Base-by-base conservation (phyloP, 2,797 vertebrate genomes). In the Propithecus perrieri region DNA sequence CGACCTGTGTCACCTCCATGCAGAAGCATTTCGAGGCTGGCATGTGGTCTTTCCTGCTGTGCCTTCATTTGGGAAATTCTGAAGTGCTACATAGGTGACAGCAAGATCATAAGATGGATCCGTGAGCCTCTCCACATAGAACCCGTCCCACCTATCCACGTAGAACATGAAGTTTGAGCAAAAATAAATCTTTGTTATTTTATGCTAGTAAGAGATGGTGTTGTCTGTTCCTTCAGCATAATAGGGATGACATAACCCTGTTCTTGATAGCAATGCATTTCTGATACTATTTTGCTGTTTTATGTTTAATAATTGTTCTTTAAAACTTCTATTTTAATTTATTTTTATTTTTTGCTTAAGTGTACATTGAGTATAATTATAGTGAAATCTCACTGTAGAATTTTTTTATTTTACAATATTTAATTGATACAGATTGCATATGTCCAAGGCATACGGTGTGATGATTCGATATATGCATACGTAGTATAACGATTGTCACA, bases 61-160 rank as follows among this genome's bases (percentile, higher is more conserved):
- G 0, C 75, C 53, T n/a, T n/a, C 63, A 20, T 26, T 2, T 17
- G 53, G 48, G 48, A 35, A 59, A 30, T 28, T 6, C 53, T 7
- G 6, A 71, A 30, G 59, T 0, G 0, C 11, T 17, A 0, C 0
- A 13, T 14, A 2, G 33, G 33, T 5, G 1, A 33, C 0, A 22
- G 13, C 18, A 41, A 15, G 28, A 20, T 38, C 48, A 1, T 12
- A 26, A 17, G 7, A 1, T 11, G 61, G 50, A 4, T 43, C 30
- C 12, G 4, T 17, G 48, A 30, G 38, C 46, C 53, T 10, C 1
- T 10, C 55, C 55, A 10, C 55, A 3, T 24, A 26, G 55, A 26
- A 57, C 55, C 55, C 10, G 55, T 28, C 57, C 57, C 24, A 28
- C 57, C 57, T 5, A 4, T 28, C 57, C 57, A 28, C 26, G 11